Evolutionary conservation across 1,140 invertebrate species (phyloP), one percentile per base, ranked within the genome.

Genomic region (Ips typographus): DNA sequence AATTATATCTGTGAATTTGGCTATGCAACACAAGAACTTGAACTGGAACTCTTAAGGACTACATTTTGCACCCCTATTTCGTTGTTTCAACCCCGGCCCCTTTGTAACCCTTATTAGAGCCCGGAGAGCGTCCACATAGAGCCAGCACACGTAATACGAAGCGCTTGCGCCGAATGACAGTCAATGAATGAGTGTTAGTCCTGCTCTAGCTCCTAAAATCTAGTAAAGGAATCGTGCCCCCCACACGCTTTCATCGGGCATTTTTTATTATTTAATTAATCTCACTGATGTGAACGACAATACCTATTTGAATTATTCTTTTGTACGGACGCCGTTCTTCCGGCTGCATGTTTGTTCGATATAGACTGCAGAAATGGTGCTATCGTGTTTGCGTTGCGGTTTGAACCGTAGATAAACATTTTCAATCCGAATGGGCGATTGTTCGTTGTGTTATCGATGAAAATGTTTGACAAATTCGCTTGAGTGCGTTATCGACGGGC

Each of bases 131-230:
- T 63, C 44, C 44, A 56, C 62, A 40, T 65, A 65, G 62, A 65
- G 62, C 51, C 62, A 38, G 40, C 44, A 49, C 51, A 43, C 62
- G 62, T 65, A 65, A 65, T 36, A 2, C 6, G 40, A 52, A 65
- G 62, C 51, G 62, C 51, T 2, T 65, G 62, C 62, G 62, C 62
- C n/a, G 39, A 7, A 36, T 43, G 4, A 40, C 62, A 55, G 62
- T 65, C 62, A 65, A 65, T 65, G 62, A 65, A 65, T 65, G 62
- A 65, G 40, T 65, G 49, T 56, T 55, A 65, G 62, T 55, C 62
- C 51, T 65, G 62, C 62, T 65, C 62, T 65, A 65, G 62, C 62
- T 65, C 51, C 38, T 39, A 62, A 22, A 49, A 65, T 65, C 62
- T 55, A 65, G 62, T 65, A 65, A 63, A 63, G 61, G 2, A 63